Evolutionary conservation across 2,888 invertebrate genomes (phyloP), one percentile per base, ranked within the genome.

Genomic region (Philonicus albiceps): DNA sequence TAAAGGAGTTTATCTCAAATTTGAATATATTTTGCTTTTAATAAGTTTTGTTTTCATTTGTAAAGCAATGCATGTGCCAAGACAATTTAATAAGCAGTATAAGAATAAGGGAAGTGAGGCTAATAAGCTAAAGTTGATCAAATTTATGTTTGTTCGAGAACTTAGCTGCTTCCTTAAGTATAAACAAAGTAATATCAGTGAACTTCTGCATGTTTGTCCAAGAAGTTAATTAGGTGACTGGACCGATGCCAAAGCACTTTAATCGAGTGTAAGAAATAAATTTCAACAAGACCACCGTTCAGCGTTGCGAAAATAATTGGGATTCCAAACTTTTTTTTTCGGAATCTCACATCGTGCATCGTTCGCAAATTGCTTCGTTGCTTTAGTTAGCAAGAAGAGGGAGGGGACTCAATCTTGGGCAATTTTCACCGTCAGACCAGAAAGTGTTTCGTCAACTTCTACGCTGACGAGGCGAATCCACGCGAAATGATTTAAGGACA

Each of bases 241-340:
- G 84, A 84, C 72, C 73, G 72, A 40, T 73, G 81, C 81, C 81
- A 81, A 81, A 31, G 37, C 55, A 34, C 49, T 34, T 43, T 16
- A 7, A 30, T 55, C 55, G 84, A 40, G 40, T 73, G 73, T 43
- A 73, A 73, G 34, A 83, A 55, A 34, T 73, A 31, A 72, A 73
- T 72, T 27, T 73, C 73, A 43, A 30, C 73, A 73, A 31, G 84
- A 55, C 84, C 84, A 40, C 73, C 84, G 27, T n/a, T 72, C 84
- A 19, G 31, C 27, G 73, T 55, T 7, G 43, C 11, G 30, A 49
- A 81, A 37, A 84, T 84, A 43, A 72, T 84, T 73, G 73, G 55
- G 40, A 84, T 84, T 84, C 84, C 84, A 84, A 73, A n/a, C n/a
- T n/a, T n/a, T n/a, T 13, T 84, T 84, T 84, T 34, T 43, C 13